phyloP scores from a whole-genome alignment of 2,888 invertebrate genomes.

The Leistus spinibarbis region DNA sequence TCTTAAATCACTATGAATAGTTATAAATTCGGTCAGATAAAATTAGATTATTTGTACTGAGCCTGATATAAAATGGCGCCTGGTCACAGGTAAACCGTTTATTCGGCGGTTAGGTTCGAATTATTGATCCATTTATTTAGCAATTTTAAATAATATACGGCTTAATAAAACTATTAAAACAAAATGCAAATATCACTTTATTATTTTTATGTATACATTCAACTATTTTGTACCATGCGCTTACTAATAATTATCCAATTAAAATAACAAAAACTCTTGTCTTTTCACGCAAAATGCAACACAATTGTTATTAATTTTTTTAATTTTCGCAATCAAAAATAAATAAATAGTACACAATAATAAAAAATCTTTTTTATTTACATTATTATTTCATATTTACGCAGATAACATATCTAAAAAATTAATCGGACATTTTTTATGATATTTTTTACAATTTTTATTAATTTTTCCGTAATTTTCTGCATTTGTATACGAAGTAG shows the following conservation, averaged over 20 bases:
- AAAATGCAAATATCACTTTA: too few relatives aligned
- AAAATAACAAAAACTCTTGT: too few relatives aligned
- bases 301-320: background rate
- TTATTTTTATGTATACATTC: too few relatives aligned
- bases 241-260: too few relatives aligned
- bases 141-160: too few relatives aligned
- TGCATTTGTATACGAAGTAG: constrained; percentile 63
- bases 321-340: background rate
- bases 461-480: constrained; percentile 59
- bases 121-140: background rate
- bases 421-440: constrained; percentile 29
- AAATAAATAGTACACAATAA: background rate
- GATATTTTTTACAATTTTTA: constrained; percentile 24
- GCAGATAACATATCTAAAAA: constrained; percentile 22
- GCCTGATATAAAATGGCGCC: background rate
- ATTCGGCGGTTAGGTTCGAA: background rate
- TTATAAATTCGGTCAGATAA: background rate
- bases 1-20: background rate
- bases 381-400: background rate
- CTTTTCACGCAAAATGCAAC: too few relatives aligned
- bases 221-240: too few relatives aligned
- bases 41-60: background rate
- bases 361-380: background rate
- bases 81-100: background rate
- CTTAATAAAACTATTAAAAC: too few relatives aligned